Conservation (phyloP, 2,113 vertebrate species). For the Toxotes chatareus region DNA sequence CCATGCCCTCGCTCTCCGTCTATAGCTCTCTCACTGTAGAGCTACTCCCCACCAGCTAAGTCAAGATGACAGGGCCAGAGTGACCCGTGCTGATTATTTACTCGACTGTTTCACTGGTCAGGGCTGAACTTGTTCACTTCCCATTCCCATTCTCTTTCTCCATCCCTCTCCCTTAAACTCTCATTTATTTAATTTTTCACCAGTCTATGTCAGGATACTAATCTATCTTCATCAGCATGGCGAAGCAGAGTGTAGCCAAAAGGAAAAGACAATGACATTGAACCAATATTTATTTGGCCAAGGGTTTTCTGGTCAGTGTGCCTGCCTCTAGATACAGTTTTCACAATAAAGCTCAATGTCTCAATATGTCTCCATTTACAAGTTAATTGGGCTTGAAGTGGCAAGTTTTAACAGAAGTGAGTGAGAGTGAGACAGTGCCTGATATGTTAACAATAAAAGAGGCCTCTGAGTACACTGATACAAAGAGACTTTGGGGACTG, state of each 20-base stretch:
- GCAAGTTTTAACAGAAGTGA: constrained; percentile 1
- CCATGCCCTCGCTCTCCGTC: constrained; percentile 5
- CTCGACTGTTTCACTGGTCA: constrained; percentile 24
- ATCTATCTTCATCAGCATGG: constrained; percentile 43
- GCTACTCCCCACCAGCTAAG: constrained; percentile 8
- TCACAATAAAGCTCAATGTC: neutral
- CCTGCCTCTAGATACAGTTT: neutral
- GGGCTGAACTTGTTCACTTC: neutral
- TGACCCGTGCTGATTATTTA: constrained; percentile 40
- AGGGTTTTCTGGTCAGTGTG: neutral
- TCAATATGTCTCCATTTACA: constrained; percentile 37
- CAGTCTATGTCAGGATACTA: neutral
- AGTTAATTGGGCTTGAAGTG: constrained; percentile 29
- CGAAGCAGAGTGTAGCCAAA: constrained; percentile 14
- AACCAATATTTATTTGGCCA: constrained; percentile 49
- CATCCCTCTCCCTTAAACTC: neutral
- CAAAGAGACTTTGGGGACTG: neutral
- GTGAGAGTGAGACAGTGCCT: neutral
- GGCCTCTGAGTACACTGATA: neutral
- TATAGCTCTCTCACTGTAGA: constrained; percentile 12
- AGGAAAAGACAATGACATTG: constrained; percentile 30
- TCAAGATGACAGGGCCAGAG: constrained; percentile 28
- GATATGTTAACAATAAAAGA: neutral
- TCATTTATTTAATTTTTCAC: constrained; percentile 17
- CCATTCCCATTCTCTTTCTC: neutral